Percentiles rank a stretch among this genome's conserved stretches.
phyloP scores from a whole-genome alignment of 2,888 invertebrate genomes.

The Agrilus mali region DNA sequence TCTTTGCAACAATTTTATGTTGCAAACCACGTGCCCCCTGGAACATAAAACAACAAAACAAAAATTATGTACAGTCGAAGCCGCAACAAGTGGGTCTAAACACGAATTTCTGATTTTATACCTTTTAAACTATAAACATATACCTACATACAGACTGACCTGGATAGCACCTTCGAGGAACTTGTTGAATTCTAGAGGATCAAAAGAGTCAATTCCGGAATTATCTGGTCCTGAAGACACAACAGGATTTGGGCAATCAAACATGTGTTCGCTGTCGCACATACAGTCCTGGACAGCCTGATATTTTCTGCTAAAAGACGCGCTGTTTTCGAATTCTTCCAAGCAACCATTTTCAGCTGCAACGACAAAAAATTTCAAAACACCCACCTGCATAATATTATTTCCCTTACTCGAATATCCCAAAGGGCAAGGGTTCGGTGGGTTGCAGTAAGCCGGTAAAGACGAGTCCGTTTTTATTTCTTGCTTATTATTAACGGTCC shows the following conservation, averaged over 20 bases:
- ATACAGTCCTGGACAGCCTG: constrained; percentile 89
- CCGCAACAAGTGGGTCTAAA: too few relatives aligned
- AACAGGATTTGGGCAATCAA: constrained; percentile 63
- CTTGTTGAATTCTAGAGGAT: constrained; percentile 50
- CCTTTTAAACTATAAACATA: too few relatives aligned
- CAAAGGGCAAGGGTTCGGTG: constrained; percentile 96
- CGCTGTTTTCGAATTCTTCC: constrained; percentile 86
- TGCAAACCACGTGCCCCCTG: constrained; percentile 27
- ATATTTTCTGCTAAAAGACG: constrained; percentile 87
- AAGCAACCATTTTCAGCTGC: constrained; percentile 74
- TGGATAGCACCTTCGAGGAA: constrained; percentile 47
- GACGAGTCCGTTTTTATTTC: constrained; percentile 84
- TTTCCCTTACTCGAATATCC: constrained; percentile 64
- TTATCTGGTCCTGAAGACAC: constrained; percentile 27
- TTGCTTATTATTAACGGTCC: constrained; percentile 44
- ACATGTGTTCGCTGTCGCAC: constrained; percentile 98
- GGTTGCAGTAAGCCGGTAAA: constrained; percentile 96
- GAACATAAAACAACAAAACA: constrained; percentile 8
- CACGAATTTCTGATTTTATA: too few relatives aligned
- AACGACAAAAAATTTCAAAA: constrained; percentile 1
- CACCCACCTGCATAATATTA: neutral
- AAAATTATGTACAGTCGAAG: neutral
- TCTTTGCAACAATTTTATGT: constrained; percentile 68
- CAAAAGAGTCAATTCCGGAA: constrained; percentile 26
- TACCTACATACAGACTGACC: constrained; percentile 28